Base-by-base conservation (phyloP, 37 sponge, comb jelly and placozoan species). In the Amphimedon queenslandica region DNA sequence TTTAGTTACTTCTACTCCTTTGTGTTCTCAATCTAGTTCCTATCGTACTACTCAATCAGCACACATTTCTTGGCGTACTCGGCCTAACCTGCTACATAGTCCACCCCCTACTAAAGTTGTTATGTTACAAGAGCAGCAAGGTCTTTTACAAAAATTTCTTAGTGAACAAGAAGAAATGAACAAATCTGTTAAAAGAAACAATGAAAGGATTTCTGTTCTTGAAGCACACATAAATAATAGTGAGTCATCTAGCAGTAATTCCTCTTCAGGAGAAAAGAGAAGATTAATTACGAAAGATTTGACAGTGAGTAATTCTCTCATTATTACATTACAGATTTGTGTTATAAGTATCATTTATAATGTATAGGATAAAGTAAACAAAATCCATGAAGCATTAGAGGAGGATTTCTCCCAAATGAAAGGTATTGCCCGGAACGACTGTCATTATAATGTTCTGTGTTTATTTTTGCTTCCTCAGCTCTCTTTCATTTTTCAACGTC, bases 71-170 rank as follows among this genome's bases (percentile, higher is more conserved):
- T 13, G 8, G 53, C 53, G 13, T 18, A 13, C 53, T 47, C 13
- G 8, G 8, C 13, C 53, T 47, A 8, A 8, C 53, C 53, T 18
- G 53, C 53, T 18, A 13, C 13, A 18, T 18, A 8, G 13, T 18
- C 53, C 53, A 8, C 53, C 53, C 13, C 53, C 53, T 18, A 47
- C 8, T 47, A 47, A 18, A 8, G 13, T 47, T 18, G 53, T 8
- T 47, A 47, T 47, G 53, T 47, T 47, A 47, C 53, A 47, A 47
- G 53, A 47, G 13, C 53, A 47, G 53, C 53, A 47, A 47, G 53
- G 13, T 47, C 53, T 47, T 47, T 13, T 47, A 18, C 53, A 47
- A 8, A 8, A 47, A 47, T 18, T 47, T 13, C 8, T 47, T 13
- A 47, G 13, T 47, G 53, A 47, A 13, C 53, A 47, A 47, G 53